phyloP scores from a whole-genome alignment of 2,888 invertebrate genomes.

The Bembecia ichneumoniformis region DNA sequence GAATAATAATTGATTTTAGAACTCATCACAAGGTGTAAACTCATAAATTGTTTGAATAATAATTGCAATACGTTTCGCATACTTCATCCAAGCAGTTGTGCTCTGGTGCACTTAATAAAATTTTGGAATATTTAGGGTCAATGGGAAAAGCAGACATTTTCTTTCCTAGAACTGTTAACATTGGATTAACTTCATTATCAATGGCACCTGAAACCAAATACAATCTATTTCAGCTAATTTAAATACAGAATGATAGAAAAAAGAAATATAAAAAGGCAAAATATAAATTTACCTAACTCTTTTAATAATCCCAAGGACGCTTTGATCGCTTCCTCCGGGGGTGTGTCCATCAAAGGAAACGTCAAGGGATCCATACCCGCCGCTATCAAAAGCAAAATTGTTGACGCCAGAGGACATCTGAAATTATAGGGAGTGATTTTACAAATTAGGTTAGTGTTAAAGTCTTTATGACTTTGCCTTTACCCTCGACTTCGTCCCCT shows the following conservation, averaged over 20 bases:
- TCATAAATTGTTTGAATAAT: neutral
- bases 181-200: conserved; percentile 67
- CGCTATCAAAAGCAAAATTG: conserved; percentile 86
- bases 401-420: conserved; percentile 75
- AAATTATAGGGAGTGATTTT: conserved; percentile 1
- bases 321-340: conserved; percentile 79
- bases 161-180: conserved; percentile 83
- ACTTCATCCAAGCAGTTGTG: conserved; percentile 84
- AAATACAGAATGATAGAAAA: conserved; percentile 1
- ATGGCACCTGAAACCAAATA: conserved; percentile 73
- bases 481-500: no score
- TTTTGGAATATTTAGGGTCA: conserved; percentile 90
- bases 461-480: no score
- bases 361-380: conserved; percentile 84
- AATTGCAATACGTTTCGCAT: conserved; percentile 4
- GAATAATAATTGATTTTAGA: neutral
- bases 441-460: no score
- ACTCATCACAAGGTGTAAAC: neutral
- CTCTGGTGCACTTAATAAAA: conserved; percentile 82
- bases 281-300: conserved; percentile 66
- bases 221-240: neutral
- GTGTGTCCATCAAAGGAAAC: conserved; percentile 94
- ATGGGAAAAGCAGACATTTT: conserved; percentile 93
- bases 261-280: conserved; percentile 4
- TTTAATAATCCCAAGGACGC: conserved; percentile 77